Conservation (phyloP, 2,113 vertebrate genomes). For the Rhagologus leucostigma region DNA sequence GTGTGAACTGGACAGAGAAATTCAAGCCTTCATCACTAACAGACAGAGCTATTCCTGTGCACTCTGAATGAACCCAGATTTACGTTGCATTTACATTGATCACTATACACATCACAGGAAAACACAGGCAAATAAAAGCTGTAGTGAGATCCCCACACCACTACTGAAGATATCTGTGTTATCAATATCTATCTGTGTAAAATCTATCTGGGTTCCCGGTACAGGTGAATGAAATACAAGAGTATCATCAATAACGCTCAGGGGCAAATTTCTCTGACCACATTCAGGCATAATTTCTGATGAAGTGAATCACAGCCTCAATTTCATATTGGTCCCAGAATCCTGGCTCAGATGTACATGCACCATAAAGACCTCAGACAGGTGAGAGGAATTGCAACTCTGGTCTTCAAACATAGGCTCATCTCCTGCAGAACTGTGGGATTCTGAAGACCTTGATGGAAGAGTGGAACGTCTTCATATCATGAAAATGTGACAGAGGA, state of each 20-base stretch:
- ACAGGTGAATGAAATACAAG: background rate
- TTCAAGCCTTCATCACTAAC: background rate
- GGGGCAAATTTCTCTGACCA: background rate
- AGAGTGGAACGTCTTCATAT: background rate
- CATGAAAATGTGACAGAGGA: background rate
- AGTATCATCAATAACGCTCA: fast-evolving
- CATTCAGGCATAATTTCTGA: background rate
- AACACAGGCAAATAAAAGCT: background rate
- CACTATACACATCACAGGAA: background rate
- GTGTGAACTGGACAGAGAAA: background rate
- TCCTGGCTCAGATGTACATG: too few species aligned
- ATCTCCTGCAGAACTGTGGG: background rate
- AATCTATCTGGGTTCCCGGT: background rate
- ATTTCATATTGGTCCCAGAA: background rate
- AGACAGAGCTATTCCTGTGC: background rate
- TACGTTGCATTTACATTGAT: background rate
- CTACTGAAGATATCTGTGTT: background rate
- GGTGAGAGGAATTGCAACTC: fast-evolving
- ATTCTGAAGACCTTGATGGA: background rate
- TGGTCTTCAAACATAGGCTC: background rate
- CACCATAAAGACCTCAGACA: background rate
- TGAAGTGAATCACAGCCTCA: background rate
- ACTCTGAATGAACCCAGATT: background rate
- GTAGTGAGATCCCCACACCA: background rate
- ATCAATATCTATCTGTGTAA: background rate